phyloP scores from a whole-genome alignment of 1,140 invertebrate species.

The Drosophila simulans region DNA sequence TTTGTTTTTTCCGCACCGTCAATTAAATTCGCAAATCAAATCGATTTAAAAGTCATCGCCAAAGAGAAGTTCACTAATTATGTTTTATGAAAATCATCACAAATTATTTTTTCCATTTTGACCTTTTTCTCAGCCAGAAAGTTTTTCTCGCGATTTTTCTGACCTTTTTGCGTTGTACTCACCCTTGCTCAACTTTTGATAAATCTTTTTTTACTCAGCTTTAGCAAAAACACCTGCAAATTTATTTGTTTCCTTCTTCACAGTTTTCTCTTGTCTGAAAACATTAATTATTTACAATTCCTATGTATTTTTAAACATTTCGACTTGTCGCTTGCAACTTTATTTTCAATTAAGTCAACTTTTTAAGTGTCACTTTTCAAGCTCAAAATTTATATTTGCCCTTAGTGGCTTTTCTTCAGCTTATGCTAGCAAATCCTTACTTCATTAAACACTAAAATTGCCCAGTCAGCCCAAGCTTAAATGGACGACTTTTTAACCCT shows the following conservation, averaged over 20 bases:
- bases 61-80: conserved; percentile 37
- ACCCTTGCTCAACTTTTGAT: conserved; percentile 37
- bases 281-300: conserved; percentile 1
- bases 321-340: not conserved
- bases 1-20: conserved; percentile 10
- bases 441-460: conserved; percentile 31
- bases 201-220: conserved; percentile 2
- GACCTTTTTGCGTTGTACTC: conserved; percentile 23
- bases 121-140: conserved; percentile 12
- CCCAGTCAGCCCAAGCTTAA: conserved; percentile 28
- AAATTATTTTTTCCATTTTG: conserved; percentile 41
- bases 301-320: not conserved
- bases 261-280: not conserved
- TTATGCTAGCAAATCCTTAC: conserved; percentile 3
- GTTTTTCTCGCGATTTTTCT: conserved; percentile 19
- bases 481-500: conserved; percentile 9
- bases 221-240: not conserved
- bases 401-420: not conserved
- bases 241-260: conserved; percentile 1
- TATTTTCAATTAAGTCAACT: not conserved
- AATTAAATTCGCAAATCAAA: conserved; percentile 60
- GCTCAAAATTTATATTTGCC: not conserved
- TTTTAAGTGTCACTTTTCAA: conserved; percentile 3
- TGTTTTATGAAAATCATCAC: conserved; percentile 10
- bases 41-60: conserved; percentile 42